Base-by-base conservation (phyloP, 2,797 vertebrate genomes). In the Propithecus deckenii region DNA sequence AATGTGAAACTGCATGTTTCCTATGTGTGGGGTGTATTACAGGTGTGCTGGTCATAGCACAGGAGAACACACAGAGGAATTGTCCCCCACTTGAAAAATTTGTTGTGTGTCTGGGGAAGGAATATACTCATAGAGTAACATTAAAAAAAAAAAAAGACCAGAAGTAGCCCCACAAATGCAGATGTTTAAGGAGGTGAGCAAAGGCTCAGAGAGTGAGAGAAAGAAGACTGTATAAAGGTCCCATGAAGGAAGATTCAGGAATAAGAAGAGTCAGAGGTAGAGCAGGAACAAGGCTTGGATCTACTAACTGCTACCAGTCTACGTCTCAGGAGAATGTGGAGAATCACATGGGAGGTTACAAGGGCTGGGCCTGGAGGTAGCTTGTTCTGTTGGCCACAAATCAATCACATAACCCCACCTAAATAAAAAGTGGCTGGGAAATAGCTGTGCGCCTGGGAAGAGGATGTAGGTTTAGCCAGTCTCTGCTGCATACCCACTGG, bases 1-100 rank as follows among this genome's bases (percentile, higher is more conserved):
- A 46, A 32, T 78, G 67, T 80, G 59, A 84, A 67, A 89, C 84
- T 95, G 43, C 25, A 11, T n/a, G 17, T 89, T 95, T 94, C 65
- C 12, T 43, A 3, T 46, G 8, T 76, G 35, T 20, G 18, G 25
- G 35, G 14, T 13, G 17, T 2, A 1, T 18, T 25, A 20, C 2
- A 43, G n/a, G 46, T 63, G 23, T 91, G 32, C 43, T 32, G 43
- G 1, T 69, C 15, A 28, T 43, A 57, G 30, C n/a, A 35, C 8
- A 30, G 32, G 12, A 15, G 67, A 88, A 7, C 18, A 35, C 22
- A 22, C 35, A 30, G 22, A 67, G 38, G 46, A 13, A 30, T 72
- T 86, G 22, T 55, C 35, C 2, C 11, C 35, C 3, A 63, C 41
- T 87, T 38, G 67, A n/a, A 92, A 72, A 80, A 67, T 48, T 80